phyloP scores from a whole-genome alignment of 2,888 invertebrate species.

The Camptogramma bilineatum region DNA sequence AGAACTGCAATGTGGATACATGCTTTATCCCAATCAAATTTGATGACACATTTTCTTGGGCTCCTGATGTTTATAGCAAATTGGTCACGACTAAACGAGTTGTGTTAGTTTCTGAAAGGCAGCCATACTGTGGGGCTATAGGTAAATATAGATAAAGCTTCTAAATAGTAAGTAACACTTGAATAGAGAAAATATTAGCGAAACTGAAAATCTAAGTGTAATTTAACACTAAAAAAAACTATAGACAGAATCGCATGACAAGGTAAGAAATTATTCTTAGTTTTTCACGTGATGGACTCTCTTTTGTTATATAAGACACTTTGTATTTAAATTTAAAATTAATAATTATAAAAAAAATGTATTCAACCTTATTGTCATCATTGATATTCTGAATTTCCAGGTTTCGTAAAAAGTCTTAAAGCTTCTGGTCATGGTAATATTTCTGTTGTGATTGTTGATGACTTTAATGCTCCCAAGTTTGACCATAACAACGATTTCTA shows the following conservation, averaged over 20 bases:
- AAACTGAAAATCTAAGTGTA: no score
- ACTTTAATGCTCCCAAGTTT: conserved; percentile 78
- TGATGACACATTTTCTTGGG: conserved; percentile 60
- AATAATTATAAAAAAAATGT: no score
- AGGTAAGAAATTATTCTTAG: no score
- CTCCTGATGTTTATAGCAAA: conserved; percentile 52
- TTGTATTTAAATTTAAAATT: no score
- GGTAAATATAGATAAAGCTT: conserved; percentile 48
- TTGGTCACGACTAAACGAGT: conserved; percentile 54
- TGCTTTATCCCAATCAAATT: conserved; percentile 49
- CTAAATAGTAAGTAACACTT: no score
- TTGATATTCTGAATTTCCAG: conserved; percentile 58
- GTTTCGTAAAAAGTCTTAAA: conserved; percentile 89
- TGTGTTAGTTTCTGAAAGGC: conserved; percentile 58
- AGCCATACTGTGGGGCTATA: conserved; percentile 57
- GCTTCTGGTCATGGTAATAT: conserved; percentile 83
- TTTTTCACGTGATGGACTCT: no score
- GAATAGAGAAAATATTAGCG: no score
- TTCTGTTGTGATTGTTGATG: conserved; percentile 78
- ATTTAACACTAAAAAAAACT: no score
- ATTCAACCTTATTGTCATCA: no score
- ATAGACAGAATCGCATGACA: no score
- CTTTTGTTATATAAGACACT: no score
- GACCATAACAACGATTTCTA: conserved; percentile 76
- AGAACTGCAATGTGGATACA: neutral